Conservation (phyloP, 1,140 invertebrate species). For the Drosophila parvula region DNA sequence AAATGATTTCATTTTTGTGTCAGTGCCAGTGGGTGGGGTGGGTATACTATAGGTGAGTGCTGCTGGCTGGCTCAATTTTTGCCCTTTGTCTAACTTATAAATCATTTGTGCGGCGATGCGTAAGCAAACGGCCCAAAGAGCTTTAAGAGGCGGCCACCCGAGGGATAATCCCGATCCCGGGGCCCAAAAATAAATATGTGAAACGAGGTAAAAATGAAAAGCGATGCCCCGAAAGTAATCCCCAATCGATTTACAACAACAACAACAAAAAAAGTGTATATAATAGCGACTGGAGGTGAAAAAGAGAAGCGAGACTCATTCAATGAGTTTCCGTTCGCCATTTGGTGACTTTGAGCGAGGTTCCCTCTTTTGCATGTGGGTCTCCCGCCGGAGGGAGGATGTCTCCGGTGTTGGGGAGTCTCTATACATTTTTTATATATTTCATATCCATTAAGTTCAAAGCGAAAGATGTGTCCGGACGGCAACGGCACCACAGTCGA, state of each 20-base stretch:
- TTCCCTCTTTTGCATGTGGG: slow-evolving; percentile 53
- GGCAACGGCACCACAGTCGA: slow-evolving; percentile 8
- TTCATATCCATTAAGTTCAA: slow-evolving; percentile 82
- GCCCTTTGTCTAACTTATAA: slow-evolving; percentile 76
- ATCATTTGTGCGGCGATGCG: slow-evolving; percentile 79
- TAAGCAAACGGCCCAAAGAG: slow-evolving; percentile 56
- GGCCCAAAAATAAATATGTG: slow-evolving; percentile 72
- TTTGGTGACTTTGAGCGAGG: slow-evolving; percentile 69
- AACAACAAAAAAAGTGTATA: slow-evolving; percentile 38
- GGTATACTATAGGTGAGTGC: not conserved
- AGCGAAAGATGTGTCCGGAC: slow-evolving; percentile 71
- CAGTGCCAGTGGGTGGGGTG: slow-evolving; percentile 27
- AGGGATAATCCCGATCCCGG: slow-evolving; percentile 56
- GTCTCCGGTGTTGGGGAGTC: slow-evolving; percentile 43
- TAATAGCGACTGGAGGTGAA: slow-evolving; percentile 45
- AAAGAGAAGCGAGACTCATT: slow-evolving; percentile 70
- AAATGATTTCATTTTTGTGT: slow-evolving; percentile 80
- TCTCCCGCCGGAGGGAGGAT: slow-evolving; percentile 13
- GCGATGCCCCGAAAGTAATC: slow-evolving; percentile 71
- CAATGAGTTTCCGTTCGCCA: slow-evolving; percentile 70
- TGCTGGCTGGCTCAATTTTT: slow-evolving; percentile 62
- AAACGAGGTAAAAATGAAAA: slow-evolving; percentile 80
- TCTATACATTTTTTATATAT: slow-evolving; percentile 79
- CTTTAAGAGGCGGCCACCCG: slow-evolving; percentile 27
- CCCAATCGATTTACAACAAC: slow-evolving; percentile 75